These are phyloP conservation scores for Lonchura striata DNA, from an alignment of 2,113 vertebrate genomes.

Conservation along the genomic window DNA sequence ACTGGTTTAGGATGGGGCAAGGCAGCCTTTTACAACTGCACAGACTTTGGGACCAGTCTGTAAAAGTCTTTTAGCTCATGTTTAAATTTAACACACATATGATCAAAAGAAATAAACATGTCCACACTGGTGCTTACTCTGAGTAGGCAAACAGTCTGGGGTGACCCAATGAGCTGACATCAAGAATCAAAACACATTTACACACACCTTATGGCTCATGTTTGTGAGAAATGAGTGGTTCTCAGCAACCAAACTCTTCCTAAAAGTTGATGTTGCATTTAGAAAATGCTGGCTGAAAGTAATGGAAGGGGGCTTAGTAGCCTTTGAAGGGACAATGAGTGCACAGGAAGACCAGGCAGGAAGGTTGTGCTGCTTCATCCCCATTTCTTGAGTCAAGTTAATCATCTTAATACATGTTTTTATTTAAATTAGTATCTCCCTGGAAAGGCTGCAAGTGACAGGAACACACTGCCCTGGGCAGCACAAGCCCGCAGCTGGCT, in stretches of 20 bases:
- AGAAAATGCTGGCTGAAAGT: not conserved
- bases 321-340: not conserved
- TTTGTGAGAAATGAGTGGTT: not conserved
- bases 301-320: not conserved
- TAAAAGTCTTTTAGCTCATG: not conserved
- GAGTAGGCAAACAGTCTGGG: not conserved
- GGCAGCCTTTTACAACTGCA: not conserved
- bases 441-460: not conserved
- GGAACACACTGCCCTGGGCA: not conserved
- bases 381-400: not conserved
- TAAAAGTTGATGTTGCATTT: not conserved
- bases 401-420: rapidly evolving
- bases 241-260: not conserved
- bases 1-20: not conserved
- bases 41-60: too few species aligned
- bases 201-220: not conserved
- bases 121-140: not conserved
- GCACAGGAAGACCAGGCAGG: not conserved
- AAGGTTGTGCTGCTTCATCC: not conserved
- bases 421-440: not conserved
- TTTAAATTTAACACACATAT: not conserved
- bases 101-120: not conserved
- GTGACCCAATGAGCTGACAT: not conserved
- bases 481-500: not conserved
- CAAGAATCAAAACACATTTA: not conserved